Base-by-base conservation (phyloP, 2,113 vertebrate species). In the Mesitornis unicolor region DNA sequence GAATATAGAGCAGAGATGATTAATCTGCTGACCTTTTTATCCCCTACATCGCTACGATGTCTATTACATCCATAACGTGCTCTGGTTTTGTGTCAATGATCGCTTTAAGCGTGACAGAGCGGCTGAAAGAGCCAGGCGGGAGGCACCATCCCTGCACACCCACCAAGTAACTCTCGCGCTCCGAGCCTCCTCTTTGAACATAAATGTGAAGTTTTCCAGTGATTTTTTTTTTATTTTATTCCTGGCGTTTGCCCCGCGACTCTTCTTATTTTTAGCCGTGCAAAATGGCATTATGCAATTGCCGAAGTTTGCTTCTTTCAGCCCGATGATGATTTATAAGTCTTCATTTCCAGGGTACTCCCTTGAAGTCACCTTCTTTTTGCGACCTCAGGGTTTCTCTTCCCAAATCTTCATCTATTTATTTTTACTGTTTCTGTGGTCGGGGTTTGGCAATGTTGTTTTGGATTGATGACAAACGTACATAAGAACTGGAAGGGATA, bases 191-290 rank as follows among this genome's bases (percentile, higher is more conserved):
- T 71, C 90, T 95, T 97, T 97, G 87, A 94, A 89, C 47, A 80
- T 84, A 91, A 90, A 93, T 91, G 74, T 95, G 88, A 88, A 95
- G 86, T 92, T 96, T 95, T 93, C 85, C 86, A 92, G 59, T 83
- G 38, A 78, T 74, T 94, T 95, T 96, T 93, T 95, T 96, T 92
- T n/a, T n/a, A n/a, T n/a, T n/a, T n/a, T n/a, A n/a, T n/a, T 56
- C 89, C 92, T 97, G 97, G 95, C 95, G 22, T 94, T 96, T 95
- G 81, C 85, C 73, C 80, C 80, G 67, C 3, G 4, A 82, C 84
- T 96, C 82, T 90, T 56, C 88, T 96, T 97, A 95, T 97, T 95
- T 97, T 96, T 96, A 98, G 94, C 96, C 70, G 42, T 94, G 91
- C 92, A 95, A 96, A 95, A 92, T 93, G 91, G 92, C 92, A 91